These are phyloP conservation scores for Lipophrys pholis DNA, from an alignment of 2,113 vertebrate species.

Conservation along the genomic window DNA sequence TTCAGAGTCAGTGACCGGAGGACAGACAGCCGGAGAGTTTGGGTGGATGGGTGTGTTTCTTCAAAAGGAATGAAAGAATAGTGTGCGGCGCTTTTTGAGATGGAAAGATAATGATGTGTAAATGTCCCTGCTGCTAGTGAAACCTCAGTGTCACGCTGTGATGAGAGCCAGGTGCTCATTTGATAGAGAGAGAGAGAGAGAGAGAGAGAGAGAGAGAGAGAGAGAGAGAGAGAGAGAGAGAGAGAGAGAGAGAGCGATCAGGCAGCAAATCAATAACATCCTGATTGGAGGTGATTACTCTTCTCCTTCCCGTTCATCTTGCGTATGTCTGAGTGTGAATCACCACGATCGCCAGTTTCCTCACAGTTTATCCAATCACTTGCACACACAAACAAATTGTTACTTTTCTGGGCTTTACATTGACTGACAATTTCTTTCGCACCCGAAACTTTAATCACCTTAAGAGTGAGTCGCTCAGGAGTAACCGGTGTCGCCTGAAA, in stretches of 20 bases:
- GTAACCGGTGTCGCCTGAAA: too few relatives aligned
- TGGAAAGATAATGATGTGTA: slow-evolving; percentile 71
- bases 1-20: slow-evolving; percentile 34
- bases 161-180: slow-evolving; percentile 77
- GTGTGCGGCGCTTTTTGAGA: slow-evolving; percentile 10
- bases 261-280: slow-evolving; percentile 76
- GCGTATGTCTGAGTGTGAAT: slow-evolving; percentile 45
- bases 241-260: slow-evolving; percentile 40
- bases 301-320: slow-evolving; percentile 60
- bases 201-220: too few relatives aligned
- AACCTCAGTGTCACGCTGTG: slow-evolving; percentile 65
- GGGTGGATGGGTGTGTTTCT: slow-evolving; percentile 18
- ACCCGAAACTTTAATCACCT: too few relatives aligned
- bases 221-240: not conserved
- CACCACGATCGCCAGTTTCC: slow-evolving; percentile 46
- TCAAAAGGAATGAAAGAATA: slow-evolving; percentile 35
- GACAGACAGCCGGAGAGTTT: not conserved
- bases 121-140: slow-evolving; percentile 64
- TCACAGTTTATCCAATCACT: slow-evolving; percentile 38
- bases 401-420: too few relatives aligned
- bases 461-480: too few relatives aligned
- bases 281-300: slow-evolving; percentile 79
- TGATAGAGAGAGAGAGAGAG: slow-evolving; percentile 8
- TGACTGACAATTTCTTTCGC: too few relatives aligned
- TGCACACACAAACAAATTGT: slow-evolving; percentile 6